These are phyloP conservation scores for Stichodactyla helianthus DNA, from an alignment of 64 coral and sea anemone species.

Conservation along the genomic window DNA sequence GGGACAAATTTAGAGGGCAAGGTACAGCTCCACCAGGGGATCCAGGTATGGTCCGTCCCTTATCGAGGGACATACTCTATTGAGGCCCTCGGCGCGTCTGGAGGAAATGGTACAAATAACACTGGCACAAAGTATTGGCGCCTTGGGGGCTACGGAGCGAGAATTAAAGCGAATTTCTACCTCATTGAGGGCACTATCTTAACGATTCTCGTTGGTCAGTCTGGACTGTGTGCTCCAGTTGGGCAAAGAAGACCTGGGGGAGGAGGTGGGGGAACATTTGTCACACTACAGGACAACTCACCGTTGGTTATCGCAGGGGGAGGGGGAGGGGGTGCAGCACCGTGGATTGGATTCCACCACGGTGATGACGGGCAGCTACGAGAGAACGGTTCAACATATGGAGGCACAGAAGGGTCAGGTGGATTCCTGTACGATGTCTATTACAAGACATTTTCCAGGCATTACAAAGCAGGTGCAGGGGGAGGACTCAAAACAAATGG, in stretches of 20 bases:
- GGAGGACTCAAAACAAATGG: slow-evolving; percentile 45
- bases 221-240: not conserved
- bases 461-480: slow-evolving; percentile 28
- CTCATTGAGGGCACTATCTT: slow-evolving; percentile 24
- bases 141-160: slow-evolving; percentile 44
- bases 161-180: slow-evolving; percentile 54
- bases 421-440: slow-evolving; percentile 15
- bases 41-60: slow-evolving; percentile 61
- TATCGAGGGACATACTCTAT: slow-evolving; percentile 53
- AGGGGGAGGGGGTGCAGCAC: slow-evolving; percentile 54
- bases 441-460: not conserved
- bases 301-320: slow-evolving; percentile 62
- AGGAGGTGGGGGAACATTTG: slow-evolving; percentile 70
- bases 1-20: slow-evolving; percentile 43
- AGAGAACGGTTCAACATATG: slow-evolving; percentile 23
- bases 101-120: slow-evolving; percentile 23
- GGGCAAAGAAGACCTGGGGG: slow-evolving; percentile 35
- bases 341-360: not conserved
- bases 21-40: slow-evolving; percentile 38
- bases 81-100: slow-evolving; percentile 62
- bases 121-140: no score
- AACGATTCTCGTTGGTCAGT: slow-evolving; percentile 53
- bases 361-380: slow-evolving; percentile 43
- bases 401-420: slow-evolving; percentile 10
- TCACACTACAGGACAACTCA: slow-evolving; percentile 12